phyloP scores from a whole-genome alignment of 2,113 vertebrate genomes.

The Eptatretus burgeri region DNA sequence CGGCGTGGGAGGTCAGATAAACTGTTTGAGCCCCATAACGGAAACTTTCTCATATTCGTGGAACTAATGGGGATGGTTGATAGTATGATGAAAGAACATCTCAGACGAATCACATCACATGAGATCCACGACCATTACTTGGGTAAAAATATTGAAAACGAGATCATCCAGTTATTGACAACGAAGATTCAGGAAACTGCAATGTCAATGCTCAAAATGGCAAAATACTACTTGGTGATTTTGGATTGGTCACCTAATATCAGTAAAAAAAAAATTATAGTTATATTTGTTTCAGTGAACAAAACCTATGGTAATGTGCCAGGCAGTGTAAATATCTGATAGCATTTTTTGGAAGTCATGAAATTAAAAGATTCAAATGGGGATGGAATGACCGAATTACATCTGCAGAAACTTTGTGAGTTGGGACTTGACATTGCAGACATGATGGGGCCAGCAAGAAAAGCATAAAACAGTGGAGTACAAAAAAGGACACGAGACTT shows the following conservation, averaged over 20 bases:
- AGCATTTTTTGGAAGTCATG: slow-evolving; percentile 1
- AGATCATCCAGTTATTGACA: no score
- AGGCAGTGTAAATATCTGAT: background rate
- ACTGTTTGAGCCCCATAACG: background rate
- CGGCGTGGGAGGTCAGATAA: no score
- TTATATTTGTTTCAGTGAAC: slow-evolving; percentile 2
- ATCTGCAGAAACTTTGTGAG: background rate
- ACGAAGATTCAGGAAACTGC: no score
- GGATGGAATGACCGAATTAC: background rate
- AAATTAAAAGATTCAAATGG: background rate
- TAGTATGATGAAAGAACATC: no score
- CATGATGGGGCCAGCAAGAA: slow-evolving; percentile 1
- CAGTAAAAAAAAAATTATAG: background rate
- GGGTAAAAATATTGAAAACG: no score
- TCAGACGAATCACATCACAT: background rate
- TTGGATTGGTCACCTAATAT: no score
- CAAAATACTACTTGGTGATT: no score
- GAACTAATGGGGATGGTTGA: background rate
- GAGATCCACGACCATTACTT: background rate
- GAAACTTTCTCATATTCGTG: background rate
- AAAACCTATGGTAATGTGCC: background rate
- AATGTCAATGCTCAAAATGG: no score
- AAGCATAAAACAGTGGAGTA: slow-evolving; percentile 4
- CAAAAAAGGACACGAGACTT: slow-evolving; percentile 6
- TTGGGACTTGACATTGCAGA: slow-evolving; percentile 7